These are phyloP conservation scores for Eretmochelys imbricata DNA, from an alignment of 2,113 vertebrate species.

Conservation along the genomic window DNA sequence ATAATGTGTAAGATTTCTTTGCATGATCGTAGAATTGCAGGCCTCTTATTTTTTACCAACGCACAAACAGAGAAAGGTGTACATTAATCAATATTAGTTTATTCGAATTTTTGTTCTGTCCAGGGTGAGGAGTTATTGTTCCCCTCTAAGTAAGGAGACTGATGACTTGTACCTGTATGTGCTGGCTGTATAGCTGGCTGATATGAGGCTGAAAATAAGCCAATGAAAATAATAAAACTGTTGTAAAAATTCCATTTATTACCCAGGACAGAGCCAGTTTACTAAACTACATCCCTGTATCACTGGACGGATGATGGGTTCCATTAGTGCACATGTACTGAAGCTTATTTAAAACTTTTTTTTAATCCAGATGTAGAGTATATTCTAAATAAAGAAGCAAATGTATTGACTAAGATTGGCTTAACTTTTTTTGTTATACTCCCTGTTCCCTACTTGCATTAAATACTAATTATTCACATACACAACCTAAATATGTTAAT, in stretches of 20 bases:
- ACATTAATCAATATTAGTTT: constrained; percentile 78
- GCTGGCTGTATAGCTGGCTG: constrained; percentile 50
- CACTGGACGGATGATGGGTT: constrained; percentile 69
- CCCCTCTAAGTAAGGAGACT: not conserved
- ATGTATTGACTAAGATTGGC: constrained; percentile 77
- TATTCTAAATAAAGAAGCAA: constrained; percentile 83
- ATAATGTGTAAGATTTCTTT: constrained; percentile 54
- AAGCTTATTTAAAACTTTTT: constrained; percentile 84
- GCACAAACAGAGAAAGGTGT: constrained; percentile 76
- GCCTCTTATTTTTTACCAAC: constrained; percentile 73
- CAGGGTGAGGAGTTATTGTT: constrained; percentile 56
- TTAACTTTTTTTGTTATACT: constrained; percentile 70
- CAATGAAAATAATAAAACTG: constrained; percentile 71
- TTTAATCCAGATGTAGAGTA: constrained; percentile 83
- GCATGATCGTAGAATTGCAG: constrained; percentile 60
- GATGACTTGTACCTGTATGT: constrained; percentile 7
- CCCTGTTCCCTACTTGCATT: constrained; percentile 69
- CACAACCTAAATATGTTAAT: not conserved
- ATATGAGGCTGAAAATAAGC: constrained; percentile 66
- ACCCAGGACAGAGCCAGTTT: constrained; percentile 69
- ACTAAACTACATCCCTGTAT: constrained; percentile 54
- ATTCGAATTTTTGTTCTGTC: constrained; percentile 64
- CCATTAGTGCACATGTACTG: constrained; percentile 74
- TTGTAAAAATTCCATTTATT: constrained; percentile 61
- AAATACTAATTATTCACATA: constrained; percentile 53